Base-by-base conservation (phyloP, 2,113 vertebrate species). In the Scopus umbretta region DNA sequence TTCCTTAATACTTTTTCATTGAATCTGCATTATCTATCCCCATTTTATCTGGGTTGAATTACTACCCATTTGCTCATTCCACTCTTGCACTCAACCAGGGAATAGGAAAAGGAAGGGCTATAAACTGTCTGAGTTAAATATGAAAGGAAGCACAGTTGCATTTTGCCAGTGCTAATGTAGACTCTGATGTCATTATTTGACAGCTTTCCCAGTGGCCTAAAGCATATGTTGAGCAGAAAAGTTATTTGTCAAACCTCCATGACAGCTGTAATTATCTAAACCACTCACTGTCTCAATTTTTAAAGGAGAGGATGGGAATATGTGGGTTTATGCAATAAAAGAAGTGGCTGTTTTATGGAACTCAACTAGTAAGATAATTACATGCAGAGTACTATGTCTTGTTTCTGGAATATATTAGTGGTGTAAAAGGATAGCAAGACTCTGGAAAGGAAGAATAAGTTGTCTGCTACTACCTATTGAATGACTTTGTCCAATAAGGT, bases 181-280 rank as follows among this genome's bases (percentile, higher is more conserved):
- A 80, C 38, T 93, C 66, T 95, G 87, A 91, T 95, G 91, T 95
- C 91, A 86, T 84, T 79, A 87, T 72, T 81, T 95, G 89, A 89
- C 91, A 91, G 74, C 78, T 76, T 95, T 96, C 94, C 95, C 86
- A 88, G 86, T 92, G 91, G 82, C 86, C 86, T 92, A 45, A 94
- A 91, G 70, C 90, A 70, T 91, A 72, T 49, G 94, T 56, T 47
- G 49, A 94, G 58, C 56, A 91, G 65, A 88, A 76, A 86, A 93
- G 80, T 93, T 70, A 49, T 72, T 95, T 95, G 86, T 94, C 92
- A 94, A 89, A 56, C 36, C 20, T 56, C 17, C 10, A 1, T 89
- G 97, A 92, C 96, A 96, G 80, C 76, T 16, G 7, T 85, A 95
- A 94, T 94, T 92, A 56, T 70, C 85, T 80, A 73, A 92, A 86